Percentiles rank a stretch among this genome's conserved stretches.
Conservation (phyloP, 2,888 invertebrate genomes). For the Lingula anatina region DNA sequence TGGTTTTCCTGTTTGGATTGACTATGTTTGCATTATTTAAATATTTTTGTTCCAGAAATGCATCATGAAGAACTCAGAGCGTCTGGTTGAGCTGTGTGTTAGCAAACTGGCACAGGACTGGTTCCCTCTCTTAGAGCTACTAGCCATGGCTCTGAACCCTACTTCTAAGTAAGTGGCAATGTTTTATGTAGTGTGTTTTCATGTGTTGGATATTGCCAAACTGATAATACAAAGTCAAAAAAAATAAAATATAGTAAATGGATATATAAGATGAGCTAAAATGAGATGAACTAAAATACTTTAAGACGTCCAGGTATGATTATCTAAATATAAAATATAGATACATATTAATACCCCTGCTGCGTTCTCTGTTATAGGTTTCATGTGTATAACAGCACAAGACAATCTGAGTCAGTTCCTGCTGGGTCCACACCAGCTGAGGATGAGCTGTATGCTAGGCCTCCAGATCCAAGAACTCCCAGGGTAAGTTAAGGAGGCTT, state of each 20-base stretch:
- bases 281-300: too few species aligned
- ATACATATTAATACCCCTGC: too few species aligned
- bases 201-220: too few species aligned
- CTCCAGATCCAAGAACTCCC: slow-evolving; percentile 77
- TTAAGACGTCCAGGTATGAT: too few species aligned
- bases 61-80: slow-evolving; percentile 88
- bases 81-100: slow-evolving; percentile 86
- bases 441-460: slow-evolving; percentile 69
- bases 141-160: slow-evolving; percentile 91
- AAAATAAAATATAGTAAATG: too few species aligned
- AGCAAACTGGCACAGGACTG: slow-evolving; percentile 83
- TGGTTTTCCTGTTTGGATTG: too few species aligned
- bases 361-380: slow-evolving; percentile 64
- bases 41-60: too few species aligned
- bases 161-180: slow-evolving; percentile 74
- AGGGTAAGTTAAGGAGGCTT: slow-evolving; percentile 53
- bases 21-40: too few species aligned
- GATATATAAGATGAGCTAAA: too few species aligned
- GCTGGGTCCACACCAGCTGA: slow-evolving; percentile 61
- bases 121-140: slow-evolving; percentile 83
- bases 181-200: background rate
- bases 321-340: too few species aligned
- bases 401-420: slow-evolving; percentile 69
- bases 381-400: slow-evolving; percentile 77
- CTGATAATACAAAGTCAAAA: too few species aligned